Conservation (phyloP, 2,888 invertebrate genomes). For the Dicyrtomina minuta region DNA sequence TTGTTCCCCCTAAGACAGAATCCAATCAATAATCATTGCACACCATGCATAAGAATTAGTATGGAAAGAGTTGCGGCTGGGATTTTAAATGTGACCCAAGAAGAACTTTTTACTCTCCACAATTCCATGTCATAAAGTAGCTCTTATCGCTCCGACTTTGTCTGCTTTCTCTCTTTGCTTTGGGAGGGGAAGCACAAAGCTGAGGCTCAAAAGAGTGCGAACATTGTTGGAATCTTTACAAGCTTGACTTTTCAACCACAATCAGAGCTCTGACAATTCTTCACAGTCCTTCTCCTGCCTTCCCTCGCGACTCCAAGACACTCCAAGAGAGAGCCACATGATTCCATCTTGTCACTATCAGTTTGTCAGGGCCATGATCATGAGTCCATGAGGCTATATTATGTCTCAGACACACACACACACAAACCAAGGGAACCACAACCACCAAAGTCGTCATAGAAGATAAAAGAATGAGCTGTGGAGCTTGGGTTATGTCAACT, state of each 20-base stretch:
- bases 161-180: neutral
- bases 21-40: constrained; percentile 48
- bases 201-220: neutral
- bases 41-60: constrained; percentile 47
- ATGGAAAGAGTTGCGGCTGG: neutral
- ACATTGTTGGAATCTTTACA: constrained; percentile 11
- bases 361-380: constrained; percentile 8
- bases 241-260: constrained; percentile 19
- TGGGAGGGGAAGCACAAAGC: too few relatives aligned
- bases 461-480: constrained; percentile 8
- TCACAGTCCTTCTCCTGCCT: neutral
- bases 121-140: constrained; percentile 27
- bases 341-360: constrained; percentile 21
- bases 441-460: constrained; percentile 3
- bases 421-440: neutral
- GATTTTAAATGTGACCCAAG: constrained; percentile 33
- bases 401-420: too few relatives aligned
- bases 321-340: too few relatives aligned
- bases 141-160: constrained; percentile 20
- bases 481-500: constrained; percentile 20
- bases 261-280: constrained; percentile 20
- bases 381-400: too few relatives aligned
- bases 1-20: constrained; percentile 19
- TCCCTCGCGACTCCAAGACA: neutral
- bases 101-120: constrained; percentile 16